These are phyloP conservation scores for Rhea americana DNA, from an alignment of 2,113 vertebrate species.

Conservation along the genomic window DNA sequence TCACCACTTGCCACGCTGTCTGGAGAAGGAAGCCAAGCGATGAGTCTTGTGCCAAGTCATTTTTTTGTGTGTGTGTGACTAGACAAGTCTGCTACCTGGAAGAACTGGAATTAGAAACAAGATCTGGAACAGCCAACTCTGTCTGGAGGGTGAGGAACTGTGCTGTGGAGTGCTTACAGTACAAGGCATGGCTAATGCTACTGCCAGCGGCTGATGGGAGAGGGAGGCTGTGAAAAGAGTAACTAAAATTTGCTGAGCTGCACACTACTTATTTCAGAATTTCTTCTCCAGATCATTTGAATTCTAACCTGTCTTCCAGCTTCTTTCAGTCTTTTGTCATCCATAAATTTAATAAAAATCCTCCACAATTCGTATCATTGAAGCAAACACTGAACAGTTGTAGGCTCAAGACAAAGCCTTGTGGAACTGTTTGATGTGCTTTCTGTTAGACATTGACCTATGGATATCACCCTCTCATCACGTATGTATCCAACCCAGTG, in stretches of 20 bases:
- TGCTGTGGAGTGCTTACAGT: background rate
- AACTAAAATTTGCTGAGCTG: background rate
- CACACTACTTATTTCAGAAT: background rate
- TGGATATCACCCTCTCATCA: background rate
- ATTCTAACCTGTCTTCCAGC: background rate
- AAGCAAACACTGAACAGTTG: background rate
- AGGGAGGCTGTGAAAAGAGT: background rate
- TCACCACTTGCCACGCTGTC: background rate
- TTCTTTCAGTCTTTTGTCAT: background rate
- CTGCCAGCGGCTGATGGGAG: background rate
- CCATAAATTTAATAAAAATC: background rate
- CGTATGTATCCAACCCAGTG: background rate
- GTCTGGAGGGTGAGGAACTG: background rate
- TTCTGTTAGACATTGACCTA: background rate
- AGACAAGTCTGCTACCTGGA: background rate
- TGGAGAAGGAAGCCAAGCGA: background rate
- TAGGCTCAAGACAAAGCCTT: background rate
- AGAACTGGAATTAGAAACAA: background rate
- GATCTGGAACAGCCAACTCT: background rate
- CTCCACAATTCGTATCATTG: background rate
- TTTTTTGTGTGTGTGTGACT: background rate
- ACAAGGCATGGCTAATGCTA: background rate
- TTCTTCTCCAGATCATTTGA: background rate
- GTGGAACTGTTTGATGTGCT: background rate
- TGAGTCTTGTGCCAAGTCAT: background rate